These are phyloP conservation scores for Hypotaenidia philippensis DNA, from an alignment of 2,797 vertebrate genomes.

Conservation along the genomic window DNA sequence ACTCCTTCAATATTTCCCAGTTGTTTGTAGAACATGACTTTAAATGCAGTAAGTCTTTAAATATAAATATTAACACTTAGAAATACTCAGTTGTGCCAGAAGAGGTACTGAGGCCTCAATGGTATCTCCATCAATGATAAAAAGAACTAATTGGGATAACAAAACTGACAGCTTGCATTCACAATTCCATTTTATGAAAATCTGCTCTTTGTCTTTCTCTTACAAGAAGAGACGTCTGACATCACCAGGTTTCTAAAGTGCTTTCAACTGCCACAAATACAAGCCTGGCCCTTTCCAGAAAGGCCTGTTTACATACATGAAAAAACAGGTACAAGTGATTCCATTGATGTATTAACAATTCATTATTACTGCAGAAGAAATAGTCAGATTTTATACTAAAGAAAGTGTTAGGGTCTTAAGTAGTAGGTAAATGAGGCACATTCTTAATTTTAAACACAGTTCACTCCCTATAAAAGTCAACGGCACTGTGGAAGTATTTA, in stretches of 20 bases:
- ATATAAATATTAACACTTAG: not conserved
- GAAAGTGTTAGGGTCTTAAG: not conserved
- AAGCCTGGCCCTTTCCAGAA: not conserved
- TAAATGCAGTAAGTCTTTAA: not conserved
- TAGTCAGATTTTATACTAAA: not conserved
- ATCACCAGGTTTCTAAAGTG: not conserved
- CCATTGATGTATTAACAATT: not conserved
- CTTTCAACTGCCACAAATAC: not conserved
- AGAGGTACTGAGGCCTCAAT: not conserved
- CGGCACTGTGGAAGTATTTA: not conserved
- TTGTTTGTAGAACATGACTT: not conserved
- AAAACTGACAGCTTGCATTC: not conserved
- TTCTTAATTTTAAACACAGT: not conserved
- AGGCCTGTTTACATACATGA: not conserved
- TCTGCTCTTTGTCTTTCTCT: not conserved
- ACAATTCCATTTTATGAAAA: not conserved
- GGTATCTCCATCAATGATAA: not conserved
- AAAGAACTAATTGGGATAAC: not conserved
- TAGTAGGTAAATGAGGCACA: not conserved
- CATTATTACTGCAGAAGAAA: not conserved
- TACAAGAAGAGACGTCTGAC: not conserved
- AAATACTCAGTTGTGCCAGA: not conserved
- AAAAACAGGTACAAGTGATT: not conserved
- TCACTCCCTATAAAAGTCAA: not conserved
- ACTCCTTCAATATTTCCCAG: not conserved